Evolutionary conservation across 2,888 invertebrate genomes (phyloP), one percentile per base, ranked within the genome.

Genomic region (Myopa tessellatipennis): DNA sequence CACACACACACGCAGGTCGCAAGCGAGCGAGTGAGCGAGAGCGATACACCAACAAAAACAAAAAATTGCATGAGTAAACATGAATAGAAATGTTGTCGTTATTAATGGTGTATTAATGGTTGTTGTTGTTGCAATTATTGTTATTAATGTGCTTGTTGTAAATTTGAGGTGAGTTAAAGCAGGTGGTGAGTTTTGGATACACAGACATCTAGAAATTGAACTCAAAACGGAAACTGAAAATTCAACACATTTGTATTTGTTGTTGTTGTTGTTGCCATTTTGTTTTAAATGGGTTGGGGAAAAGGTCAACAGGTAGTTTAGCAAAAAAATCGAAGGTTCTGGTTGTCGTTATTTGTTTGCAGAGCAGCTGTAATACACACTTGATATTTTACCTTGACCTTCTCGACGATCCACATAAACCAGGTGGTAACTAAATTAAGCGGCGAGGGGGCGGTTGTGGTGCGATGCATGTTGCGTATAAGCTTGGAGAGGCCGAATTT

Each of bases 401-500:
- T 90, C 84, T 94, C 93, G 83, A 94, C 93, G 82, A 97, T 91
- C 91, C 95, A 96, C 90, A 95, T 93, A 80, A 96, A 92, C 96
- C 97, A 96, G 68, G 96, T 97, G 68, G 98, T 98, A 85, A 99
- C 93, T 82, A 99, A 92, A 90, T 99, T 99, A 82, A 99, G 93
- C 1, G 99, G 99, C 16, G 99, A 96, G 0, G 99, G 99, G 0
- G 99, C 98, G 0, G 98, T 98, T 77, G 96, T 97, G 8, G 98
- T 98, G 85, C 95, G 93, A 90, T 98, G 99, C 98, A 99, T 99
- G 88, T 98, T 98, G 82, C 99, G 92, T 88, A 99, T 98, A 87
- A 99, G 92, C 90, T 99, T 99, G 76, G 99, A 99, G 86, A 99
- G 90, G 45, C 99, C 99, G 89, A 98, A 99, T 90, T 99, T 99